These are phyloP conservation scores for Lagenorhynchus albirostris DNA, from an alignment of 2,113 vertebrate species.

Conservation along the genomic window DNA sequence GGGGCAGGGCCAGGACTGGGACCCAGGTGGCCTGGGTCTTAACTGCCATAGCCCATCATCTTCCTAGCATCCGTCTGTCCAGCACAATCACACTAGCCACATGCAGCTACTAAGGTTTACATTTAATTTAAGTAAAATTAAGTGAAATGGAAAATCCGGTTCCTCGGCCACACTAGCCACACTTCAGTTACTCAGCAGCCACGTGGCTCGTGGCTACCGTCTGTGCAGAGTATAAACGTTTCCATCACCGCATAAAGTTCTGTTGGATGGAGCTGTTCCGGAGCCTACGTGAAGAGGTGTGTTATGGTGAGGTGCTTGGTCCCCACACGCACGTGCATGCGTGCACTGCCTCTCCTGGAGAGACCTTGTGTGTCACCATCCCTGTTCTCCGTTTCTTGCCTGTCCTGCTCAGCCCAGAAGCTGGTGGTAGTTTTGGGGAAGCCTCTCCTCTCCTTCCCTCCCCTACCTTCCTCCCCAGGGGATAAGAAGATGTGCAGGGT, in stretches of 20 bases:
- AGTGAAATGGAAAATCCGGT: neutral
- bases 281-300: neutral
- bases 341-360: neutral
- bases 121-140: neutral
- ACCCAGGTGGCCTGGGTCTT: neutral
- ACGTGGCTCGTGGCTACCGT: neutral
- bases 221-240: neutral
- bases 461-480: neutral
- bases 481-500: neutral
- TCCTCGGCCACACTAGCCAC: neutral
- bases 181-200: neutral
- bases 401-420: neutral
- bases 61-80: neutral
- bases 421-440: neutral
- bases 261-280: fast-evolving
- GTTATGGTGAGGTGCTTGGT: fast-evolving
- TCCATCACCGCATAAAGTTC: neutral
- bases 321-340: fast-evolving
- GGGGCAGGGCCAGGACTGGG: neutral
- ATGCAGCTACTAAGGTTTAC: neutral
- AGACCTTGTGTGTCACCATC: fast-evolving
- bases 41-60: fast-evolving
- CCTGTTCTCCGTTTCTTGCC: neutral
- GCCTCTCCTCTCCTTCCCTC: neutral
- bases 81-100: neutral